phyloP scores from a whole-genome alignment of 2,797 vertebrate genomes.

The Gadopsis bispinosus region DNA sequence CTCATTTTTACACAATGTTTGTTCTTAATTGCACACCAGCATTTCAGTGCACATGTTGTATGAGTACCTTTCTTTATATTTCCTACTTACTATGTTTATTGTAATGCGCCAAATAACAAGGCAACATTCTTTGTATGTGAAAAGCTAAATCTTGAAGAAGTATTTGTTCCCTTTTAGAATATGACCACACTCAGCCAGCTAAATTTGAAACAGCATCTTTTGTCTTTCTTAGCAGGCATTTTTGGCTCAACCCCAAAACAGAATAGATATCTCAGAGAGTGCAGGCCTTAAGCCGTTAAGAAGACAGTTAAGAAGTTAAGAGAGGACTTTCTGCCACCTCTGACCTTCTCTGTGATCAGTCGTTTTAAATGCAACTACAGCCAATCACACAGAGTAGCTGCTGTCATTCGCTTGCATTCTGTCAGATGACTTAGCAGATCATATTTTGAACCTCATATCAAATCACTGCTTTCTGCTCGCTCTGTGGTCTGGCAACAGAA shows the following conservation, averaged over 20 bases:
- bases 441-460: constrained; percentile 20
- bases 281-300: not conserved
- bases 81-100: too few species aligned
- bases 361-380: not conserved
- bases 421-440: not conserved
- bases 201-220: not conserved
- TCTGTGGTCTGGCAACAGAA: constrained; percentile 10
- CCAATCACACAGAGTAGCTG: not conserved
- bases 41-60: not conserved
- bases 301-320: not conserved
- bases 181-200: not conserved
- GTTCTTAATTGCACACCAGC: too few species aligned
- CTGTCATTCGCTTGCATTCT: not conserved
- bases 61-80: too few species aligned
- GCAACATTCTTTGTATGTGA: too few species aligned
- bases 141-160: not conserved
- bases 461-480: constrained; percentile 7
- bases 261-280: too few species aligned
- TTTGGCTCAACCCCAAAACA: too few species aligned
- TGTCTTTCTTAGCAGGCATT: not conserved
- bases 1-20: not conserved
- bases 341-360: not conserved
- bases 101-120: too few species aligned
- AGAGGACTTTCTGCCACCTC: not conserved
- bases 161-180: too few species aligned